Base-by-base conservation (phyloP, 2,888 invertebrate species). In the Venusia cambrica region DNA sequence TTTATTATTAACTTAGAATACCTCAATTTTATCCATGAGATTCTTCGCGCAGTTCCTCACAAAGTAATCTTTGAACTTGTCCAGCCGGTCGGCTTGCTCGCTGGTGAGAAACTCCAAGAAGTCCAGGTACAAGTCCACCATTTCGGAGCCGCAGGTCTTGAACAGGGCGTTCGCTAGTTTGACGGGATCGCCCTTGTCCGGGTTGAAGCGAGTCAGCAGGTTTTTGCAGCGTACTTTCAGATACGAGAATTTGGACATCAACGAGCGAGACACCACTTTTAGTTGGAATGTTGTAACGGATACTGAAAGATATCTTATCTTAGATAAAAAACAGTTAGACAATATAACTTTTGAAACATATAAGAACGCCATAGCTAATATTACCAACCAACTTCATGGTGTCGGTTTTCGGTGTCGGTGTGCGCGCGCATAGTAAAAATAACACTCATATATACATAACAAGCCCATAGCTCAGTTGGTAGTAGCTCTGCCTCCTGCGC, bases 31-130 rank as follows among this genome's bases (percentile, higher is more conserved):
- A 38, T 51, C 55, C 19, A 77, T 48, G n/a, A 87, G 47, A 16
- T 56, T 62, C 1, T 50, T 44, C 2, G 69, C 43, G 38, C 72
- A 73, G 8, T 62, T 66, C 7, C 70, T 58, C 0, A 63, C 44
- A 22, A 87, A 83, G 38, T 84, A 80, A 24, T 78, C 78, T 27
- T 55, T 60, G 47, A 74, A 87, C 1, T 42, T 54, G 0, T 64
- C 58, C 1, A 75, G 22, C 1, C 44, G 44, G 1, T 78, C 79
- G 0, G 76, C 85, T 28, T 87, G 87, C 2, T 71, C 70, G 0
- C 78, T 55, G 0, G 76, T 84, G 0, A 87, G 57, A 34, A 83
- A 80, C 0, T 64, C 66, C 0, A 79, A 6, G 37, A 87, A 83
- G 14, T 85, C 87, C 4, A 63, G 69, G 18, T 70, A 76, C 11